Conservation (phyloP, 2,797 vertebrate genomes). For the Amazona finschi region DNA sequence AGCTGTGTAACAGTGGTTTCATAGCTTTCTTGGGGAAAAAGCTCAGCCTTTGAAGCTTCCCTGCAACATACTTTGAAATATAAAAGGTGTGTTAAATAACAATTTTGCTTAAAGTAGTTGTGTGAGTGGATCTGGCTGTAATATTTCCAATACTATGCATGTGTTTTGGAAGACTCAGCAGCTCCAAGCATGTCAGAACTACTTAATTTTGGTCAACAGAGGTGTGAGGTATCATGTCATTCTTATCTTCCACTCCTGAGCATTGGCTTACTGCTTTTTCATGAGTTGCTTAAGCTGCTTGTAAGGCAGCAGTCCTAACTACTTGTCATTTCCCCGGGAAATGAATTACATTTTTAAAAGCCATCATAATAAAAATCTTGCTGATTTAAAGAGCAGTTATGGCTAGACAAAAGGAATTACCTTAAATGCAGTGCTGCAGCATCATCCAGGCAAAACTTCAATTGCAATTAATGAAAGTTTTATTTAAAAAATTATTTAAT, state of each 20-base stretch:
- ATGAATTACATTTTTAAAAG: not conserved
- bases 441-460: not conserved
- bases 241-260: not conserved
- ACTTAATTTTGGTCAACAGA: not conserved
- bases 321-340: not conserved
- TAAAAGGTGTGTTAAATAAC: not conserved
- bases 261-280: not conserved
- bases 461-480: not conserved
- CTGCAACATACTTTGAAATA: not conserved
- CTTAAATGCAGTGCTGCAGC: not conserved
- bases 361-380: not conserved
- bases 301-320: not conserved
- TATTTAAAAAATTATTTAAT: not conserved
- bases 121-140: not conserved
- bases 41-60: not conserved
- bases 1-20: not conserved
- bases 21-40: not conserved
- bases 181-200: not conserved
- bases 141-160: fast-evolving
- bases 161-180: not conserved
- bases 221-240: not conserved
- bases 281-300: not conserved
- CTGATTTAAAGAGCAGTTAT: not conserved
- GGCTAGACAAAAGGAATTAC: not conserved
- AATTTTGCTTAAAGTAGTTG: not conserved